A percentile compares a stretch with the other conserved stretches of the same genome.
Conservation (phyloP, 2,113 vertebrate species). For the Hemiscyllium ocellatum region DNA sequence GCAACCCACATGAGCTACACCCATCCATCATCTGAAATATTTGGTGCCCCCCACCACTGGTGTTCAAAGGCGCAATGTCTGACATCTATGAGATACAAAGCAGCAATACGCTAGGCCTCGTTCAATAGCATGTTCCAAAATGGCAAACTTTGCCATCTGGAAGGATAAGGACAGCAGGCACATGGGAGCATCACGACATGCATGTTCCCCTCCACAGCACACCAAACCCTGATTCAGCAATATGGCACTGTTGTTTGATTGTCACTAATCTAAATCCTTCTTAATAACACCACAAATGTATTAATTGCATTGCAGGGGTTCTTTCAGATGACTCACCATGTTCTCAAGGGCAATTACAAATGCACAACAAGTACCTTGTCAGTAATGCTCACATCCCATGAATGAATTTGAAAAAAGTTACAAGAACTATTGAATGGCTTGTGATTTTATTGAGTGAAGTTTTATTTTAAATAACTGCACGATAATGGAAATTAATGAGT, state of each 20-base stretch:
- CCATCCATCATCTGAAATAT: background rate
- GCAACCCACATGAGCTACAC: background rate
- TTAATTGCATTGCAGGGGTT: background rate
- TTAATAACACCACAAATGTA: background rate
- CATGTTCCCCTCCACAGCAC: background rate
- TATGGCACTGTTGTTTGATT: background rate
- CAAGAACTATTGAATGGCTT: background rate
- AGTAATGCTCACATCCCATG: background rate
- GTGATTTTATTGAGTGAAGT: background rate
- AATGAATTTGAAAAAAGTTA: background rate
- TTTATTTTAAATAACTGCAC: background rate
- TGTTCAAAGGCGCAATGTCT: background rate
- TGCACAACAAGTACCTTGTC: background rate
- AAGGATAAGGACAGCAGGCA: background rate
- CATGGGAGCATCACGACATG: background rate
- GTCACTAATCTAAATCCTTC: background rate
- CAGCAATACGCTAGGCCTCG: background rate
- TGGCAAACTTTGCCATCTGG: background rate
- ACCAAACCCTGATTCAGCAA: background rate
- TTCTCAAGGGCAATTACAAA: background rate
- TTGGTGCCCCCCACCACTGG: background rate
- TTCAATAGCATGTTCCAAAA: background rate
- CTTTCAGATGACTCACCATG: background rate
- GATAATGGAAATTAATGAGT: background rate
- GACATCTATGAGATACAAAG: background rate